phyloP scores from a whole-genome alignment of 1,140 invertebrate species.

The Phymastichus coffea region DNA sequence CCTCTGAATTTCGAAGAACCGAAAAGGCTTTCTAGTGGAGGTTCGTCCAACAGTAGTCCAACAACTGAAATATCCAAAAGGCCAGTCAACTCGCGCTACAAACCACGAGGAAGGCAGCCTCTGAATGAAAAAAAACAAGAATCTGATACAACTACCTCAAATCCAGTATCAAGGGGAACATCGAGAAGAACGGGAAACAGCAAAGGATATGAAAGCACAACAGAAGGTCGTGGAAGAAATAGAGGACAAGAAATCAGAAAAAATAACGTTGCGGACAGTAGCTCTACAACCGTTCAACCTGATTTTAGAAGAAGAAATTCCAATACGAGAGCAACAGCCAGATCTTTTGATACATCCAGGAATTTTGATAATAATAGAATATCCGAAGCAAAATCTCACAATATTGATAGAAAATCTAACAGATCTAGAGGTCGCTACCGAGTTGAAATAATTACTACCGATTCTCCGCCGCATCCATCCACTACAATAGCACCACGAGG shows the following conservation, averaged over 20 bases:
- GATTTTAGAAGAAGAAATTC: background rate
- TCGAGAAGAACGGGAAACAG: background rate
- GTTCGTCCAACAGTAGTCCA: background rate
- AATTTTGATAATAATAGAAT: background rate
- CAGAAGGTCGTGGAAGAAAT: background rate
- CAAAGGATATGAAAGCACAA: background rate
- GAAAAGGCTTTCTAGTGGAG: background rate
- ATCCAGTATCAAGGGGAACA: background rate
- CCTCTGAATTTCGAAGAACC: conserved; percentile 2
- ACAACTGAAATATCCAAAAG: background rate
- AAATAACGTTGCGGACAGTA: background rate
- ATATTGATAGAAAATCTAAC: background rate
- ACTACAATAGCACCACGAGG: background rate
- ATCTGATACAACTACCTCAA: background rate
- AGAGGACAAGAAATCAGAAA: background rate
- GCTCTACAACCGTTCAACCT: background rate
- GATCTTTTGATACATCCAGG: background rate
- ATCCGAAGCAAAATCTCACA: background rate
- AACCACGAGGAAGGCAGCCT: background rate
- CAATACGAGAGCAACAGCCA: background rate
- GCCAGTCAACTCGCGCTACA: background rate
- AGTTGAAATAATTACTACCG: background rate
- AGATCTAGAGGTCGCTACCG: conserved; percentile 3
- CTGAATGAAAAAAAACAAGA: conserved; percentile 5
- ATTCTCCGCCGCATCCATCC: background rate